These are phyloP conservation scores for Tapirus indicus DNA, from an alignment of 2,797 vertebrate genomes.

Conservation along the genomic window DNA sequence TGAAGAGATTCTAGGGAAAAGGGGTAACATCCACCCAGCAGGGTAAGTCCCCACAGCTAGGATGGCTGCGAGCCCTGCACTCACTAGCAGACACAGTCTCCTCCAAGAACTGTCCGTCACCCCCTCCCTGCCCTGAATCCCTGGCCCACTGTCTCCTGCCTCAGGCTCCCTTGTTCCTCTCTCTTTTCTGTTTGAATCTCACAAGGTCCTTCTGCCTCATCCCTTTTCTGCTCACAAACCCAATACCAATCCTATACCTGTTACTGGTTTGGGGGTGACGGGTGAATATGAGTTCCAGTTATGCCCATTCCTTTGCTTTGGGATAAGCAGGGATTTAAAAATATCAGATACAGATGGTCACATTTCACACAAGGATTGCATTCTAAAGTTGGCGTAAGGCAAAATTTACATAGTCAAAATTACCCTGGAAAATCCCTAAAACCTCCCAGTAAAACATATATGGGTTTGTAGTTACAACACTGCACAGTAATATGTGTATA, in stretches of 20 bases:
- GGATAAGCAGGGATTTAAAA: constrained; percentile 11
- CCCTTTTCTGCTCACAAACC: background rate
- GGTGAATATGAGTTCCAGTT: background rate
- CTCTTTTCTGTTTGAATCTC: background rate
- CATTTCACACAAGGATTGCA: background rate
- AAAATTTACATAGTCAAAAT: constrained; percentile 76
- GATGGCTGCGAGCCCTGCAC: background rate
- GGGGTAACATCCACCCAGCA: background rate
- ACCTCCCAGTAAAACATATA: constrained; percentile 49
- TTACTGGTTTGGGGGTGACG: background rate
- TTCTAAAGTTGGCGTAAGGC: constrained; percentile 25
- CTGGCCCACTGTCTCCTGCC: background rate
- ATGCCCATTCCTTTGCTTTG: background rate
- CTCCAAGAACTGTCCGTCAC: background rate
- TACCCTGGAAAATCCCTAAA: constrained; percentile 79
- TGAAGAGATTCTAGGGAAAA: background rate
- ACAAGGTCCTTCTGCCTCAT: background rate
- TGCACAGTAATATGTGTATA: constrained; percentile 62
- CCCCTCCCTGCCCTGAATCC: background rate
- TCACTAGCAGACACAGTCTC: background rate
- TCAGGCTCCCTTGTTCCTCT: background rate
- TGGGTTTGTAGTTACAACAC: constrained; percentile 28
- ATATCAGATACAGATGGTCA: background rate
- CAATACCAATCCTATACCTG: background rate
- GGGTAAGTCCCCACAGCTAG: background rate